Conservation (phyloP, 2,797 vertebrate genomes). For the Chromobotia macracanthus region DNA sequence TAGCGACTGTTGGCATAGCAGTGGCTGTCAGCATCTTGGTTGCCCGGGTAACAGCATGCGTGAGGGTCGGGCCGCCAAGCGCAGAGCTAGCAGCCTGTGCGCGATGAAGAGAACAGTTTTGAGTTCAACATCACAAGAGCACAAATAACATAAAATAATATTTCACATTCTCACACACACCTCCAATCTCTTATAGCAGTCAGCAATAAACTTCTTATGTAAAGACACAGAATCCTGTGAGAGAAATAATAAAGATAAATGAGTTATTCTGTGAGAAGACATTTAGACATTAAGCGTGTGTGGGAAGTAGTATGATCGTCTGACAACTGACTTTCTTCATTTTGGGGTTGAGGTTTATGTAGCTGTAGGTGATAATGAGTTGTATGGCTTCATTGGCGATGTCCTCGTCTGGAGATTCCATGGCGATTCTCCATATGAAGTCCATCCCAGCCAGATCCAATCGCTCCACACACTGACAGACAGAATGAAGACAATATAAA, state of each 20-base stretch:
- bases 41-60: slow-evolving; percentile 96
- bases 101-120: background rate
- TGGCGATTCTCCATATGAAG: slow-evolving; percentile 99
- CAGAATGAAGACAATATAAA: background rate
- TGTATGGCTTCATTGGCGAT: slow-evolving; percentile 99
- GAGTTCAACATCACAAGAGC: background rate
- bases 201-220: slow-evolving; percentile 99
- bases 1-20: slow-evolving; percentile 97
- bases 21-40: slow-evolving; percentile 99
- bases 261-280: background rate
- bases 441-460: slow-evolving; percentile 97
- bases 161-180: slow-evolving; percentile 70
- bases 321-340: slow-evolving; percentile 88
- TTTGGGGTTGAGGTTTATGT: slow-evolving; percentile 96
- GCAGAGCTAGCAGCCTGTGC: slow-evolving; percentile 92
- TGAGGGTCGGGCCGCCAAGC: slow-evolving; percentile 94
- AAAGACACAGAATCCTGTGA: slow-evolving; percentile 94
- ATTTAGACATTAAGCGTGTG: too few species aligned
- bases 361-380: slow-evolving; percentile 97
- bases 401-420: slow-evolving; percentile 99
- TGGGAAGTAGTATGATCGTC: background rate
- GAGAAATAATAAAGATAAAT: background rate
- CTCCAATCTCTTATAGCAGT: slow-evolving; percentile 98
- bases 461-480: slow-evolving; percentile 93
- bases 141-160: background rate